phyloP scores from a whole-genome alignment of 2,888 invertebrate species.

The Dryobotodes eremita region DNA sequence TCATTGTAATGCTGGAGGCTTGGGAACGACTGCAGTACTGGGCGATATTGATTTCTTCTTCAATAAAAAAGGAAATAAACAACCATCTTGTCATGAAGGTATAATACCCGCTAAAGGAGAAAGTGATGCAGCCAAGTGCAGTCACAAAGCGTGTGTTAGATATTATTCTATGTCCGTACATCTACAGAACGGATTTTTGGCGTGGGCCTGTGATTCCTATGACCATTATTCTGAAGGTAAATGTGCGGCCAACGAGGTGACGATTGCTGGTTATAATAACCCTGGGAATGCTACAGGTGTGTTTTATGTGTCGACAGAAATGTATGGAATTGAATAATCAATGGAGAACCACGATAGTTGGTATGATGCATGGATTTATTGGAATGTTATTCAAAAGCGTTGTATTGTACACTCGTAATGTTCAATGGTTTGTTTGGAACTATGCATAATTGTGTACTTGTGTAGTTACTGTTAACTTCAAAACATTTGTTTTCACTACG shows the following conservation, averaged over 20 bases:
- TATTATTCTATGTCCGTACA: conserved; percentile 82
- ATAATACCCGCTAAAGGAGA: conserved; percentile 82
- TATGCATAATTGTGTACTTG: conserved; percentile 6
- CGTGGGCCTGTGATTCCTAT: conserved; percentile 83
- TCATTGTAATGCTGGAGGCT: conserved; percentile 91
- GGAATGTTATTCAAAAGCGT: conserved; percentile 10
- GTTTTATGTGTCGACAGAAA: conserved; percentile 84
- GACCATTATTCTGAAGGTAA: conserved; percentile 79
- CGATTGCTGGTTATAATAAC: conserved; percentile 85
- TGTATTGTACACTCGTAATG: background rate
- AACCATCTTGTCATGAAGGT: conserved; percentile 88
- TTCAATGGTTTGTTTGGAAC: conserved; percentile 26
- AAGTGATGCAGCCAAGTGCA: conserved; percentile 84
- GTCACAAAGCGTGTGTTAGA: conserved; percentile 85
- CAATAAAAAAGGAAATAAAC: conserved; percentile 90
- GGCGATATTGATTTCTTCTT: conserved; percentile 91
- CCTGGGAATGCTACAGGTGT: conserved; percentile 86
- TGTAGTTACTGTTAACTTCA: background rate
- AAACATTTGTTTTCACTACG: background rate
- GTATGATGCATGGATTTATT: conserved; percentile 3
- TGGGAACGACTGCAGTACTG: conserved; percentile 88
- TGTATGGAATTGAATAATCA: conserved; percentile 74
- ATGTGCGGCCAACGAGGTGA: conserved; percentile 82
- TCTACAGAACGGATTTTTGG: conserved; percentile 79
- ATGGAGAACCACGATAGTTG: background rate